phyloP scores from a whole-genome alignment of 2,797 vertebrate genomes.

The Eurystomus glaucurus region DNA sequence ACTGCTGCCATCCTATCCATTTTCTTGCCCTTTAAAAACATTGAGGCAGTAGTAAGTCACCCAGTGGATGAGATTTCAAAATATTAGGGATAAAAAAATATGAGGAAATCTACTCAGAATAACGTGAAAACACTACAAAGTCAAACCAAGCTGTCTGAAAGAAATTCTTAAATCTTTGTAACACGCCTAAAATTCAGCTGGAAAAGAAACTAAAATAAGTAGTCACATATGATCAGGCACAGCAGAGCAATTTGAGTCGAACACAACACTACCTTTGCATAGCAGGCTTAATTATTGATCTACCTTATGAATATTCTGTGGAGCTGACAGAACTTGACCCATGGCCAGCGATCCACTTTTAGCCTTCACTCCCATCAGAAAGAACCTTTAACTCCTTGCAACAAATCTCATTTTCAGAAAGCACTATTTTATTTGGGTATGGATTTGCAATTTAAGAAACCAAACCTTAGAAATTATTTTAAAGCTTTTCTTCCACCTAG shows the following conservation, averaged over 20 bases:
- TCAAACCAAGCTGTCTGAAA: background rate
- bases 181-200: background rate
- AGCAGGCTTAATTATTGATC: slow-evolving; percentile 45
- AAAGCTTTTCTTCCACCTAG: background rate
- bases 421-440: fast-evolving
- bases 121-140: background rate
- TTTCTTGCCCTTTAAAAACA: background rate
- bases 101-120: background rate
- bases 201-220: background rate
- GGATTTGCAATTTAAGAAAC: background rate
- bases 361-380: background rate
- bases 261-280: background rate
- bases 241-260: background rate
- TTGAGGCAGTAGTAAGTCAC: background rate
- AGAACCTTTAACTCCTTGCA: background rate
- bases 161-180: background rate
- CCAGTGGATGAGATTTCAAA: background rate
- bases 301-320: background rate
- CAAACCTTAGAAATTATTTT: background rate
- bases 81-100: background rate
- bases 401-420: background rate
- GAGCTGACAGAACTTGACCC: background rate
- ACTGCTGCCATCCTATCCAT: background rate
- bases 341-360: background rate
- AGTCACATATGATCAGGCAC: background rate